Base-by-base conservation (phyloP, 2,797 vertebrate species). In the Centropyge bicolor region DNA sequence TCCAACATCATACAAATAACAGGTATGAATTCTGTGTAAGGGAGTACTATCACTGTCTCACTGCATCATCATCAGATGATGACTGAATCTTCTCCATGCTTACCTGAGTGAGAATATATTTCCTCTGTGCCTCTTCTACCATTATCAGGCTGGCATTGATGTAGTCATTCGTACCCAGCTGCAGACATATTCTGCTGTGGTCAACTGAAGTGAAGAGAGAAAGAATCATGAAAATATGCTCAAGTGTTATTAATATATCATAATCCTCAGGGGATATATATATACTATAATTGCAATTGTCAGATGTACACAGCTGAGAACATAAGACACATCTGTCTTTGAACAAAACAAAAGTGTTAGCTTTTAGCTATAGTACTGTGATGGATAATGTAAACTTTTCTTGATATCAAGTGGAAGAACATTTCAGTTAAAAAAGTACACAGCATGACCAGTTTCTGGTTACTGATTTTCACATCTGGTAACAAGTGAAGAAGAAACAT, bases 61-160 rank as follows among this genome's bases (percentile, higher is more conserved):
- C 38, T 10, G 17, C 27, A 17, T 1, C 36, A 2, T 54, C 48
- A 20, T 4, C 12, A 27, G 22, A 46, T 1, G 7, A 14, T 20
- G 9, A 0, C 8, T 14, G 20, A 49, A 13, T 40, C 38, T 24
- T 24, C 40, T 71, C 12, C 19, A 27, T 1, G 62, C 88, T 88
- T 90, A 99, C 98, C 98, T 99, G 98, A 93, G 98, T 99, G 27
- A 99, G 98, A 89, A 99, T 99, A 87, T 99, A 99, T 89, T 97
- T 99, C 89, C 98, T 96, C 83, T 97, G 95, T 8, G 98, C 97
- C 95, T 99, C 98, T 71, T 98, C 97, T 92, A 97, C 96, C 74
- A 95, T 96, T 92, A 99, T 98, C 90, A 99, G 92, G 89, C 98
- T 99, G 91, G 97, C 98, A 49, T 99, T 99, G 65, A 99, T 98